Conservation (phyloP, 2,797 vertebrate genomes). For the Parauchenoglanis ngamensis region DNA sequence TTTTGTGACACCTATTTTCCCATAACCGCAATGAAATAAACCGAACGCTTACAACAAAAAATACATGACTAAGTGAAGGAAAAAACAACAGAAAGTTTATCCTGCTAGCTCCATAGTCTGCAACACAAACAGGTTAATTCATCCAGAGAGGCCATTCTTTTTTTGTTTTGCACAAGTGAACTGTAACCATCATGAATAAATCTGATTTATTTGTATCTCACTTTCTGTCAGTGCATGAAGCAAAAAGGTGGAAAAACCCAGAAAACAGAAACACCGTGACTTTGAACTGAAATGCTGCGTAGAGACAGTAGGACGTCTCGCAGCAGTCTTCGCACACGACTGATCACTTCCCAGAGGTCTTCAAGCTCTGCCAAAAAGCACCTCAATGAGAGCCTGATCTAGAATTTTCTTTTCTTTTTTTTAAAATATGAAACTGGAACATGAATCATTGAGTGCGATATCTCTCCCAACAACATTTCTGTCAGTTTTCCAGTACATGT, state of each 20-base stretch:
- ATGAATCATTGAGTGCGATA: conserved; percentile 64
- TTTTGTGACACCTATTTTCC: background rate
- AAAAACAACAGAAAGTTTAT: background rate
- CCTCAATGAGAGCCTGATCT: background rate
- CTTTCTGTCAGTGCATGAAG: conserved; percentile 8
- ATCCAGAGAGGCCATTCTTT: background rate
- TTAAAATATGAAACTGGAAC: conserved; percentile 55
- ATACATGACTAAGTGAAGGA: background rate
- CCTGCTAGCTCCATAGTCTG: background rate
- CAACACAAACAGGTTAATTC: background rate
- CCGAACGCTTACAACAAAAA: background rate
- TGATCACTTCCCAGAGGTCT: conserved; percentile 8
- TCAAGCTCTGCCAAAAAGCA: background rate
- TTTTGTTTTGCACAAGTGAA: background rate
- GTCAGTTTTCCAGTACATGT: conserved; percentile 37
- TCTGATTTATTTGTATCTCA: background rate
- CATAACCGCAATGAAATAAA: background rate
- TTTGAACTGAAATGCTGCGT: conserved; percentile 10
- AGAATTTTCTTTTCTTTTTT: conserved; percentile 47
- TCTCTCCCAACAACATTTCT: conserved; percentile 38
- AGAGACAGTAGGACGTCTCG: conserved; percentile 2
- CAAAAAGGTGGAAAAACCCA: background rate
- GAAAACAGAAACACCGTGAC: background rate
- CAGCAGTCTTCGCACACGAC: conserved; percentile 6
- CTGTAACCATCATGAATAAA: background rate